phyloP scores from a whole-genome alignment of 64 coral and sea anemone genomes.

The Stylophora pistillata region DNA sequence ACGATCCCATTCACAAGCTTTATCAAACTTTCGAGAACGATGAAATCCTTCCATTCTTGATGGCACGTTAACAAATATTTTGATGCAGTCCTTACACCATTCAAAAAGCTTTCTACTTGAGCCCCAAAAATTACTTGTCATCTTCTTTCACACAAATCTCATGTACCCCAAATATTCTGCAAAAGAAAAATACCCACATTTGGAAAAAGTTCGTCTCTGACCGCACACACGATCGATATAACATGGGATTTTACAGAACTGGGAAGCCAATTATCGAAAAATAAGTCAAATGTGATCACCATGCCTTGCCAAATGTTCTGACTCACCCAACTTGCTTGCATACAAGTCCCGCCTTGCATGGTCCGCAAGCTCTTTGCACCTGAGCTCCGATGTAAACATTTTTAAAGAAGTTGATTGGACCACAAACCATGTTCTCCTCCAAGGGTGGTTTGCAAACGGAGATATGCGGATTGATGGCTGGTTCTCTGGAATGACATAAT shows the following conservation, averaged over 20 bases:
- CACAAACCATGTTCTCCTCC: slow-evolving; percentile 98
- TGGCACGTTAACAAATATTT: too few species aligned
- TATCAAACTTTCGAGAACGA: too few species aligned
- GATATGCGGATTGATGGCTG: slow-evolving; percentile 95
- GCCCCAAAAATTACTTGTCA: slow-evolving; percentile 61
- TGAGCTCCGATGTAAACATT: slow-evolving; percentile 98
- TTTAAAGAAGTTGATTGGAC: slow-evolving; percentile 97
- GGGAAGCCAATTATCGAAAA: too few species aligned
- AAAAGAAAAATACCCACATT: slow-evolving; percentile 14
- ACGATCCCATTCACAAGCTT: too few species aligned
- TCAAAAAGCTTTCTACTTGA: not conserved
- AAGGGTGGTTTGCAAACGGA: slow-evolving; percentile 96
- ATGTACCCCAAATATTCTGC: slow-evolving; percentile 95
- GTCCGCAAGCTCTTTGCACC: slow-evolving; percentile 91
- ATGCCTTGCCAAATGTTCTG: not conserved
- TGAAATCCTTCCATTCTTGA: too few species aligned
- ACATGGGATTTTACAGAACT: not conserved
- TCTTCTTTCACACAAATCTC: slow-evolving; percentile 96
- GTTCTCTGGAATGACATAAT: slow-evolving; percentile 55
- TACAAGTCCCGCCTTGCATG: slow-evolving; percentile 86
- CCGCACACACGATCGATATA: too few species aligned
- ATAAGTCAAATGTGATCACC: not conserved
- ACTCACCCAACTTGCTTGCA: slow-evolving; percentile 99
- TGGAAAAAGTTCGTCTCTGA: not conserved
- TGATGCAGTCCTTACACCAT: not conserved